Conservation (phyloP, 2,888 invertebrate genomes). For the Uloborus plumipes region DNA sequence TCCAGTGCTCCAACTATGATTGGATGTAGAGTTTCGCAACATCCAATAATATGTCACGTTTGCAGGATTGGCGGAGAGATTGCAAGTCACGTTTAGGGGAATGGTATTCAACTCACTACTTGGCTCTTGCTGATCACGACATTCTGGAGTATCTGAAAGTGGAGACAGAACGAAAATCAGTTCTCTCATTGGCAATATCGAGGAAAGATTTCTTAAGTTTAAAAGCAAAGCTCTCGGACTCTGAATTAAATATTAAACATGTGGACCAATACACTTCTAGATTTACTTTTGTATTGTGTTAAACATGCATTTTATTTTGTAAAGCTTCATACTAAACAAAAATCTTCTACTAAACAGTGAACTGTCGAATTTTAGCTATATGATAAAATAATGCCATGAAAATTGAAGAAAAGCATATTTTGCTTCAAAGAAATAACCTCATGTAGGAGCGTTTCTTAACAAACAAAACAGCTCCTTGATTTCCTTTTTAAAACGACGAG, state of each 20-base stretch:
- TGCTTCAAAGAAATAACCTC: too few species aligned
- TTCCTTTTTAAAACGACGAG: too few species aligned
- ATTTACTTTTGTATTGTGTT: too few species aligned
- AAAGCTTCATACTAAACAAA: too few species aligned
- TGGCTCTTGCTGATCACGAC: constrained; percentile 28
- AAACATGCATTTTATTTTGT: too few species aligned
- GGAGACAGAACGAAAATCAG: constrained; percentile 8
- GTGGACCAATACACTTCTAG: neutral
- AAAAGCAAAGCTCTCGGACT: neutral
- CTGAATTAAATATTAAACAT: neutral
- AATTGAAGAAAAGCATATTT: too few species aligned
- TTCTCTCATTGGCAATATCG: neutral
- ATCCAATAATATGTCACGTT: constrained; percentile 60
- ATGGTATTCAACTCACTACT: neutral
- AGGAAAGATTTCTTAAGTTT: neutral
- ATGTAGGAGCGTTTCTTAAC: too few species aligned
- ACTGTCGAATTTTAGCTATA: too few species aligned
- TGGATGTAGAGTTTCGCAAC: constrained; percentile 45
- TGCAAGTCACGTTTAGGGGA: constrained; percentile 53
- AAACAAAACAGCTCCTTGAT: too few species aligned
- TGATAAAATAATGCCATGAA: too few species aligned
- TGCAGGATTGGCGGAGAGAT: constrained; percentile 28
- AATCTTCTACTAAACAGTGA: too few species aligned
- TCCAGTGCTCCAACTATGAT: constrained; percentile 47
- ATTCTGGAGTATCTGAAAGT: constrained; percentile 47